Evolutionary conservation across 2,113 vertebrate species (phyloP), one percentile per base, ranked within the genome.

Genomic region (Lepidothrix coronata): DNA sequence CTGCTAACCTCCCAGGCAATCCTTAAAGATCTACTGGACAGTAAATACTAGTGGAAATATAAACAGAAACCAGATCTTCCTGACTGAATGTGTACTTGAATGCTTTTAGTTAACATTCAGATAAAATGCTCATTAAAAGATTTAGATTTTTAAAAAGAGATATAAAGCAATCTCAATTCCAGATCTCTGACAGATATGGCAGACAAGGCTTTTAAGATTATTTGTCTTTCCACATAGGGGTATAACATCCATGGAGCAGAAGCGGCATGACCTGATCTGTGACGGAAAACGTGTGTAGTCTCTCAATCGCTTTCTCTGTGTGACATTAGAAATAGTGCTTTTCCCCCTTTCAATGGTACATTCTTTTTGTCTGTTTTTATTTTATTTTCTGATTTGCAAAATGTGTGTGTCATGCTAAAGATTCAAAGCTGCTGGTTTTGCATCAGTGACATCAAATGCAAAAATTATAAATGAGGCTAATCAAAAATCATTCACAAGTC

Each of bases 401-500:
- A 54, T 77, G 10, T 18, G 3, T 61, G 15, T 86, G 37, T 84
- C 55, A 74, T 51, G 8, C 30, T 48, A 95, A 58, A 22, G 39
- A 81, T 39, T 52, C 84, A 86, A 94, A 97, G 61, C 22, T 49
- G 11, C 17, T 63, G 37, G 14, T 90, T 97, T 93, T 93, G 39
- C 84, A 86, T 51, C 54, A 71, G 58, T 37, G 92, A 48, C 59
- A 91, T 84, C 59, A 82, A 94, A 95, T 66, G 23, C 27, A 90
- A 92, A 93, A 68, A 49, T 80, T 78, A 67, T 90, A 93, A 94
- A 92, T 73, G n/a, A 91, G n/a, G 33, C 12, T 78, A 63, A 93
- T 76, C 24, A 95, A 86, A 83, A 93, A 71, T 84, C 48, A 84
- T 96, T 95, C 81, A 84, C 27, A 91, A 89, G 30, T 63, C 68